Conservation (phyloP, 1,140 invertebrate species). For the Drosophila busckii region DNA sequence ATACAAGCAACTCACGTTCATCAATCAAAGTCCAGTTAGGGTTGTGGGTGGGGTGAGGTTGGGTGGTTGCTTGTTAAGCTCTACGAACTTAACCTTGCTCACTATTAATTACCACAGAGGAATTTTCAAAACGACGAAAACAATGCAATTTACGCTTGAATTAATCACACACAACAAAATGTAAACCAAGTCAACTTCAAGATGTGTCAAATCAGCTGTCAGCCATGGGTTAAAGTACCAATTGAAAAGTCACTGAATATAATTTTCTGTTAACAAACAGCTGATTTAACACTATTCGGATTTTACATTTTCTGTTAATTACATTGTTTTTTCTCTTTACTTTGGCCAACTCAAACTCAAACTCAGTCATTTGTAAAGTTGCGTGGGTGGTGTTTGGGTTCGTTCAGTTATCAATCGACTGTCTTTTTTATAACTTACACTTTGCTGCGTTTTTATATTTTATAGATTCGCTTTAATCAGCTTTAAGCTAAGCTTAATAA, state of each 20-base stretch:
- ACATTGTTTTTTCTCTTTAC: constrained; percentile 35
- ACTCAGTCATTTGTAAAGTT: constrained; percentile 49
- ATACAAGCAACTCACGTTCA: constrained; percentile 29
- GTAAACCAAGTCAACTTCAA: constrained; percentile 31
- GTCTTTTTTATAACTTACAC: constrained; percentile 23
- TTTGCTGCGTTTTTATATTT: constrained; percentile 25
- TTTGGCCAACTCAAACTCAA: constrained; percentile 51
- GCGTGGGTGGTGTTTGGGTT: constrained; percentile 1
- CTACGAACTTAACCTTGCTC: constrained; percentile 27
- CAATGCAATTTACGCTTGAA: constrained; percentile 52
- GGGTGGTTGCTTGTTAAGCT: neutral
- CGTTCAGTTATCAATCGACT: constrained; percentile 30
- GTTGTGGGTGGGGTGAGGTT: too few species aligned
- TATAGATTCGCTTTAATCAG: neutral
- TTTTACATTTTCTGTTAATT: constrained; percentile 51
- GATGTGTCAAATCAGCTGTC: constrained; percentile 30
- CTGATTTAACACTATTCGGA: constrained; percentile 67
- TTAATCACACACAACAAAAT: constrained; percentile 27
- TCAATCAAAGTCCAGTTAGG: constrained; percentile 28
- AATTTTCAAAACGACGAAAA: constrained; percentile 1
- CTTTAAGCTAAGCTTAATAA: neutral
- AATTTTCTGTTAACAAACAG: too few species aligned
- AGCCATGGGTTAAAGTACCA: constrained; percentile 5
- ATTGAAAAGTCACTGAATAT: too few species aligned
- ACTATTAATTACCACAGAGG: constrained; percentile 29